phyloP scores from a whole-genome alignment of 2,797 vertebrate species.

The Macrochelys suwanniensis region DNA sequence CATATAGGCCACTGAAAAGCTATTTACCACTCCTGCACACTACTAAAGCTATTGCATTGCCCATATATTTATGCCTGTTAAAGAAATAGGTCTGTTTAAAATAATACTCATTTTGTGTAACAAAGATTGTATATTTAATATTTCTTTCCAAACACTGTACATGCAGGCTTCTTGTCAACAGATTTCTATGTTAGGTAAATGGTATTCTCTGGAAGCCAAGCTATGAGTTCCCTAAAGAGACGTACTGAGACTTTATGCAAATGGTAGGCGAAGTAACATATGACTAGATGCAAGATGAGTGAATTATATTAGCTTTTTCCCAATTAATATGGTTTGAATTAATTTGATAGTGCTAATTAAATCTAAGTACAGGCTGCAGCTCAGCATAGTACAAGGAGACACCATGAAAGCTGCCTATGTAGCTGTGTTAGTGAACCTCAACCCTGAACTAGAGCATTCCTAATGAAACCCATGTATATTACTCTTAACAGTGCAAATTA shows the following conservation, averaged over 20 bases:
- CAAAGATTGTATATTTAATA: background rate
- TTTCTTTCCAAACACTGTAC: background rate
- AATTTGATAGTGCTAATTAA: background rate
- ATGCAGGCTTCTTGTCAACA: accelerated
- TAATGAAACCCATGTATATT: background rate
- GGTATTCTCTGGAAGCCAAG: background rate
- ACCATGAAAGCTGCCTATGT: background rate
- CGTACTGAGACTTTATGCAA: background rate
- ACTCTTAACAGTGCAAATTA: background rate
- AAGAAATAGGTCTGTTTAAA: background rate
- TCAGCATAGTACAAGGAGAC: background rate
- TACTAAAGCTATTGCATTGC: background rate
- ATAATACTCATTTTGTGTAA: background rate
- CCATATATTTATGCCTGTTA: background rate
- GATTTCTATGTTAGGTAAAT: background rate
- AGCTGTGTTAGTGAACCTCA: background rate
- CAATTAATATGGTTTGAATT: background rate
- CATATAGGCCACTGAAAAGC: background rate
- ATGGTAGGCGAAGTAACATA: background rate
- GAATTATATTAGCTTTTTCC: background rate
- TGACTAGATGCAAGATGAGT: background rate
- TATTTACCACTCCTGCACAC: background rate
- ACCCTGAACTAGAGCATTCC: background rate
- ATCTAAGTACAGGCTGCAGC: background rate
- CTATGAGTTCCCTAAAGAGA: background rate